Conservation (phyloP, 2,797 vertebrate genomes). For the Gymnoscopelus microlampas region DNA sequence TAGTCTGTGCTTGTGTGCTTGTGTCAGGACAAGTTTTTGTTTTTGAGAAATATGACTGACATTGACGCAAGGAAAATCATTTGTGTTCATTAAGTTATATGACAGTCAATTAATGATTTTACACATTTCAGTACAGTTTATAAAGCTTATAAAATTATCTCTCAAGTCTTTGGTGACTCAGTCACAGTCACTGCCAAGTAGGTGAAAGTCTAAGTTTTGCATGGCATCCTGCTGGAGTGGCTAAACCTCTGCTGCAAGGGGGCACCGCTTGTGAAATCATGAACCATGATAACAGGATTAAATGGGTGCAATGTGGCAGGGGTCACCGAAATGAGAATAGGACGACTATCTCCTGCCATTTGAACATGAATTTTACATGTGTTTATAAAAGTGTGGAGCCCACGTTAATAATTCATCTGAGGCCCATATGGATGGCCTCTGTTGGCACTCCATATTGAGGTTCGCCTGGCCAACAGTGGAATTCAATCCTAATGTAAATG, state of each 20-base stretch:
- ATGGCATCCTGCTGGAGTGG: constrained; percentile 16
- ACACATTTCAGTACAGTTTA: neutral
- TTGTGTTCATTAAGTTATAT: neutral
- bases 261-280: constrained; percentile 35
- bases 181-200: constrained; percentile 2
- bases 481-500: constrained; percentile 27
- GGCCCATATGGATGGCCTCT: constrained; percentile 55
- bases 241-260: neutral
- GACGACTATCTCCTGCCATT: constrained; percentile 34
- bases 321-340: constrained; percentile 26
- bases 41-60: neutral
- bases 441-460: constrained; percentile 20
- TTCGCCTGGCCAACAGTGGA: constrained; percentile 27
- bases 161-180: neutral
- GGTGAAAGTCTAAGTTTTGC: constrained; percentile 14
- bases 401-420: constrained; percentile 63
- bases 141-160: neutral
- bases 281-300: constrained; percentile 38
- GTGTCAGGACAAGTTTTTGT: no score
- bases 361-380: constrained; percentile 54
- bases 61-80: constrained; percentile 5
- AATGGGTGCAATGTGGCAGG: constrained; percentile 29
- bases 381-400: constrained; percentile 42
- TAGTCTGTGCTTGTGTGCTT: neutral
- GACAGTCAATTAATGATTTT: neutral